Evolutionary conservation across 2,888 invertebrate species (phyloP).

Genomic region (Brachynemurus nebulosus): DNA sequence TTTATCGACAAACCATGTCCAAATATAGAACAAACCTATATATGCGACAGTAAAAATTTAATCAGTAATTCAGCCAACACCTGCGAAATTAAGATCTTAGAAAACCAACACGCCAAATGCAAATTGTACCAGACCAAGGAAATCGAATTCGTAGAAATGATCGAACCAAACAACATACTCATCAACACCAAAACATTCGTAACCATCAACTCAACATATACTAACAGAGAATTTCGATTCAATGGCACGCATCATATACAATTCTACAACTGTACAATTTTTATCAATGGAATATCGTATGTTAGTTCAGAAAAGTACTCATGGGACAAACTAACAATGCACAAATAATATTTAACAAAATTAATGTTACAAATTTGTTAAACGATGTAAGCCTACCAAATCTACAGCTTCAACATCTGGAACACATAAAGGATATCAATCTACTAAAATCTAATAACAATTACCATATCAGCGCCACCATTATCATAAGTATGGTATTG

Average conservation of each 20-base stretch:
- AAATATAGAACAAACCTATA: background rate
- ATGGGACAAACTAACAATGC: background rate
- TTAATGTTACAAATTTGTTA: background rate
- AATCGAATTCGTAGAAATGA: background rate
- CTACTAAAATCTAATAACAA: background rate
- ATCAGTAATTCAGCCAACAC: background rate
- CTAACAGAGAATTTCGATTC: background rate
- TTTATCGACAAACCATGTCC: background rate
- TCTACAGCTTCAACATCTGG: background rate
- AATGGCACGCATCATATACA: background rate
- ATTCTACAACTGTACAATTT: background rate
- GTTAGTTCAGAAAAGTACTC: background rate
- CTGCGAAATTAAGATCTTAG: background rate
- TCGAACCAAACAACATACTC: background rate
- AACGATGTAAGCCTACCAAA: background rate
- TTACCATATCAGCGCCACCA: background rate
- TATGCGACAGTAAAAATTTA: background rate
- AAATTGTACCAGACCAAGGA: background rate
- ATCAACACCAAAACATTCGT: background rate
- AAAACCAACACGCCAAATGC: background rate
- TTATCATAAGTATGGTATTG: background rate
- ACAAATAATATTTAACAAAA: background rate
- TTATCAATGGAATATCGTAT: background rate
- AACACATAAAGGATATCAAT: background rate
- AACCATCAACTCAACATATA: background rate